Conservation (phyloP, 2,888 invertebrate species). For the Drosophila rellima region DNA sequence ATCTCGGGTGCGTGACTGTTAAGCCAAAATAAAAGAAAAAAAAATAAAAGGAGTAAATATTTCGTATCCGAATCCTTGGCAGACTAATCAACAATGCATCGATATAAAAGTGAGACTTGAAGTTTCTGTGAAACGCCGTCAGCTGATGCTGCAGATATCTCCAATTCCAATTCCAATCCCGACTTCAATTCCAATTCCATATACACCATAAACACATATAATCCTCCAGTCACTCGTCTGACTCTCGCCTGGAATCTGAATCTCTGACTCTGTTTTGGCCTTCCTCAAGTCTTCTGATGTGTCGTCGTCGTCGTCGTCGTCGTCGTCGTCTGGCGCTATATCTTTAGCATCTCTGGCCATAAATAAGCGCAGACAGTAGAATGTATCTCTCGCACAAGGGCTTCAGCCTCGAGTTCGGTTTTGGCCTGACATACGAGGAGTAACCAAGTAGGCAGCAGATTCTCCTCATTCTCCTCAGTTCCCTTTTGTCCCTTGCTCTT, state of each 20-base stretch:
- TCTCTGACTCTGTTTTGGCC: conserved; percentile 12
- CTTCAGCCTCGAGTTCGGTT: conserved; percentile 30
- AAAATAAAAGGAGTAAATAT: conserved; percentile 16
- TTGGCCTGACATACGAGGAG: conserved; percentile 66
- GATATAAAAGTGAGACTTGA: conserved; percentile 56
- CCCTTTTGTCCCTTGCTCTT: conserved; percentile 7
- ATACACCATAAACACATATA: conserved; percentile 10
- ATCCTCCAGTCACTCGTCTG: conserved; percentile 32
- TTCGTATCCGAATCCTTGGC: conserved; percentile 26
- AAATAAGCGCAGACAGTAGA: conserved; percentile 83
- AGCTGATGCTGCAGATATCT: conserved; percentile 60
- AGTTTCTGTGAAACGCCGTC: conserved; percentile 57
- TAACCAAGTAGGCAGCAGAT: conserved; percentile 66
- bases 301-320: conserved; percentile 33
- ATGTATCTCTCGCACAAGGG: conserved; percentile 65
- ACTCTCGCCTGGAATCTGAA: conserved; percentile 17
- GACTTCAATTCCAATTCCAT: conserved; percentile 11
- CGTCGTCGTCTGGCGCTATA: conserved; percentile 83
- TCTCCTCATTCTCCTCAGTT: neutral
- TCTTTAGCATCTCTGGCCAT: conserved; percentile 83
- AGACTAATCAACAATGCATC: conserved; percentile 73
- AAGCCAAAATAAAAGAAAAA: conserved; percentile 43
- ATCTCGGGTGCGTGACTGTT: conserved; percentile 62
- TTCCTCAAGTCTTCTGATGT: conserved; percentile 31
- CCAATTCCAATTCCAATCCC: conserved; percentile 8